Base-by-base conservation (phyloP, 2,888 invertebrate genomes). In the Chymomyza fuscimana region DNA sequence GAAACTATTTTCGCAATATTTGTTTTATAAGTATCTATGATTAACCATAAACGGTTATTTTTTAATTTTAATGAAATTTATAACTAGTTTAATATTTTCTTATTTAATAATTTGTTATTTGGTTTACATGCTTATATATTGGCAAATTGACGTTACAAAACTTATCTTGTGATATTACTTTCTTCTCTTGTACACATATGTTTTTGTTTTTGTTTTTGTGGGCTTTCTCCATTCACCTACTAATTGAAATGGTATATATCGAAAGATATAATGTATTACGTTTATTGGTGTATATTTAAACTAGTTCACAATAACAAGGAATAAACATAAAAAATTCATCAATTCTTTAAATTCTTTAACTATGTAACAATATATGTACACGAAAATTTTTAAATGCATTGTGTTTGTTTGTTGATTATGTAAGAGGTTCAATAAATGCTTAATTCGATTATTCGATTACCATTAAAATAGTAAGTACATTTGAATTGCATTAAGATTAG, bases 281-380 rank as follows among this genome's bases (percentile, higher is more conserved):
- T 46, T 46, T 46, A 46, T 46, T 46, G 40, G 40, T 46, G 40
- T 46, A 46, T 46, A 46, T 46, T 46, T 46, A 46, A 46, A 46
- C 40, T 46, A 46, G 40, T 46, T 12, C 12, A 46, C 40, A 46
- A 46, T 46, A 46, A 46, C 40, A 46, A 12, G 40, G 40, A 46
- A 46, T 46, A 46, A 46, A 46, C 40, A 32, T 32, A 46, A 46
- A 46, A 46, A 46, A 12, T 46, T 12, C 40, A 46, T 46, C 40
- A 46, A 46, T 46, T 58, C 58, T 22, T 58, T 29, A 58, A 58
- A 60, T 46, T 7, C 7, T 32, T 65, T 66, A 66, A 46, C 52
- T 63, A 19, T 32, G 29, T 68, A 79, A 69, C 62, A 71, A 59
- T 79, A 71, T 67, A 69, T 46, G 10, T 46, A 46, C 40, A 46